A percentile compares a stretch with the other conserved stretches of the same genome.
Conservation (phyloP, 2,888 invertebrate species). For the Eupithecia pulchellata region DNA sequence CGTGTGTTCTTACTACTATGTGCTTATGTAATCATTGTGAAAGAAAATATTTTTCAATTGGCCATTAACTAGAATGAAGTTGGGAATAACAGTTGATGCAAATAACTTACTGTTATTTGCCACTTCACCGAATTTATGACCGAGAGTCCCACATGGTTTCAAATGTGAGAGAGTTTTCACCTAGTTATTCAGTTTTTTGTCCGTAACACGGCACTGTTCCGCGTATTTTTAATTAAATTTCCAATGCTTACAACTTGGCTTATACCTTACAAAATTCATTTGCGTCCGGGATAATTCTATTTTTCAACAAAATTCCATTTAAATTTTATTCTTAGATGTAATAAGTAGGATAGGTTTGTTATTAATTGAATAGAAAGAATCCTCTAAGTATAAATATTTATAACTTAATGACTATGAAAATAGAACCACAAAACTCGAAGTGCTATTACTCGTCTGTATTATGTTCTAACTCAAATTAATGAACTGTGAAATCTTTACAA, state of each 20-base stretch:
- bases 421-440: too few species aligned
- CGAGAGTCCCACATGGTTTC: conserved; percentile 61
- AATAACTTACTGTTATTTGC: conserved; percentile 61
- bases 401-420: too few species aligned
- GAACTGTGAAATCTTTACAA: too few species aligned
- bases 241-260: conserved; percentile 41
- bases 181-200: conserved; percentile 59
- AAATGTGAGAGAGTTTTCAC: conserved; percentile 63
- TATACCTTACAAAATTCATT: conserved; percentile 36
- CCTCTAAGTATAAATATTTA: neutral
- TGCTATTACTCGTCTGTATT: too few species aligned
- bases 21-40: neutral
- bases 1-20: neutral
- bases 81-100: conserved; percentile 47
- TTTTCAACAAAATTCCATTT: conserved; percentile 16
- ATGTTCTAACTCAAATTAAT: too few species aligned
- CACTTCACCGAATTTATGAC: conserved; percentile 64
- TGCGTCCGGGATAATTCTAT: conserved; percentile 21
- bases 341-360: conserved; percentile 6
- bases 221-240: conserved; percentile 51
- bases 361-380: neutral
- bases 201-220: conserved; percentile 53
- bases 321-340: neutral
- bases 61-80: conserved; percentile 23
- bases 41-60: conserved; percentile 12